A percentile compares a stretch with the other conserved stretches of the same genome.
Conservation (phyloP, 2,888 invertebrate genomes). For the Thalpophila matura region DNA sequence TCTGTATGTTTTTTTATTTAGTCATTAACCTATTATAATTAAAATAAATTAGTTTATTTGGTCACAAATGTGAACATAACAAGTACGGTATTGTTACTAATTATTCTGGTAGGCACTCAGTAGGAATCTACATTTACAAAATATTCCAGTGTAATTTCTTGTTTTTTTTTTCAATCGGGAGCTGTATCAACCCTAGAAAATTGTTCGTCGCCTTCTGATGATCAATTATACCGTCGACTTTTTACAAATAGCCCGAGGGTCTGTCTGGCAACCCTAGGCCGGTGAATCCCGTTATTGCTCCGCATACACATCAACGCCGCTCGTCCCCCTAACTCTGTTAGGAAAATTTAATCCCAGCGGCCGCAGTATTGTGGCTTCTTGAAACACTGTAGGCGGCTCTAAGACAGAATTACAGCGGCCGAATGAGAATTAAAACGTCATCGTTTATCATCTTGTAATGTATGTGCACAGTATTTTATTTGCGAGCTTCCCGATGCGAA, state of each 20-base stretch:
- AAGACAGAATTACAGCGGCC: slow-evolving; percentile 36
- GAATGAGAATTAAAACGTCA: slow-evolving; percentile 69
- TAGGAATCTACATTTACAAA: not conserved
- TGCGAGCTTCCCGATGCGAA: not conserved
- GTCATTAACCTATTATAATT: too few relatives aligned
- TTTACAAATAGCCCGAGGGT: slow-evolving; percentile 38
- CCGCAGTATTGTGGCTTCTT: slow-evolving; percentile 74
- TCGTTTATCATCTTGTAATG: slow-evolving; percentile 63
- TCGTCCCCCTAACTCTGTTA: slow-evolving; percentile 78
- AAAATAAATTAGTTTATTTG: not conserved
- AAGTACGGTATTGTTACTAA: not conserved
- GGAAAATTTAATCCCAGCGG: slow-evolving; percentile 79
- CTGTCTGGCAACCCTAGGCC: slow-evolving; percentile 21
- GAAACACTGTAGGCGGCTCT: slow-evolving; percentile 47
- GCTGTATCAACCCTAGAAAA: slow-evolving; percentile 10
- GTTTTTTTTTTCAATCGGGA: slow-evolving; percentile 1
- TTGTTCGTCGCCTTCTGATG: slow-evolving; percentile 26
- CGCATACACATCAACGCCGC: slow-evolving; percentile 59
- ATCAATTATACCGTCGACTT: slow-evolving; percentile 39
- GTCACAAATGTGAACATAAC: not conserved
- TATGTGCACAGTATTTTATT: slow-evolving; percentile 43
- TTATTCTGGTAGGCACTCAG: not conserved
- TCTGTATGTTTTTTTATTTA: too few relatives aligned
- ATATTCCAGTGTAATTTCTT: not conserved
- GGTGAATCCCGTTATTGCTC: slow-evolving; percentile 51